Evolutionary conservation across 1,140 invertebrate genomes (phyloP).

Genomic region (Gerris buenoi): DNA sequence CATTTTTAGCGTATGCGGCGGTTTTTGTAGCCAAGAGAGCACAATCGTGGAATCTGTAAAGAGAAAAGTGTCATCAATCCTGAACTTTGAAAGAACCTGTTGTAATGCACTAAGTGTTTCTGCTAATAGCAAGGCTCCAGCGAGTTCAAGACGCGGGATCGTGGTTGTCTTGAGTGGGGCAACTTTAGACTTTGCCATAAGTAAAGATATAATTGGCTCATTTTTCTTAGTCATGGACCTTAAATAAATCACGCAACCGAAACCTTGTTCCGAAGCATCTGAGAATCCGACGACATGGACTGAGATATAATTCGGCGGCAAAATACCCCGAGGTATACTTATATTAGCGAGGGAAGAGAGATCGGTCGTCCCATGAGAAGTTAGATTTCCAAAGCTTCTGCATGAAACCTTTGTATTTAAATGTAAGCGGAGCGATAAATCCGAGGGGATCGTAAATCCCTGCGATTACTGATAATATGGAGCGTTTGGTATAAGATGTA

Average conservation of each 20-base stretch:
- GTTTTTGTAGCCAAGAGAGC: neutral
- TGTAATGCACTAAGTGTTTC: neutral
- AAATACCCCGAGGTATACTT: neutral
- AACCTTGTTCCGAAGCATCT: neutral
- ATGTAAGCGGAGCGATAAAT: neutral
- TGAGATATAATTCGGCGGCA: neutral
- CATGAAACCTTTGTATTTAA: neutral
- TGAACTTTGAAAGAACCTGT: neutral
- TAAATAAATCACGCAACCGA: neutral
- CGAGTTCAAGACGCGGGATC: neutral
- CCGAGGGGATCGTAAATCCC: neutral
- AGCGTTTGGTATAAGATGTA: neutral
- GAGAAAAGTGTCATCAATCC: neutral
- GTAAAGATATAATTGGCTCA: neutral
- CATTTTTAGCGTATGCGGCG: neutral
- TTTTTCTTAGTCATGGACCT: neutral
- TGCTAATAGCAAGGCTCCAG: neutral
- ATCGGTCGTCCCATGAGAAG: neutral
- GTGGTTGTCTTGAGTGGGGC: neutral
- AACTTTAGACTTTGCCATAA: neutral
- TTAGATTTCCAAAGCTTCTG: neutral
- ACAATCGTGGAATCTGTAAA: neutral
- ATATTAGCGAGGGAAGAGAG: neutral
- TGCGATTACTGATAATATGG: neutral
- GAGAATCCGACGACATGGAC: neutral